Percentiles rank a stretch among this genome's conserved stretches.
Evolutionary conservation across 2,113 vertebrate genomes (phyloP).

Genomic region (Lynx canadensis): DNA sequence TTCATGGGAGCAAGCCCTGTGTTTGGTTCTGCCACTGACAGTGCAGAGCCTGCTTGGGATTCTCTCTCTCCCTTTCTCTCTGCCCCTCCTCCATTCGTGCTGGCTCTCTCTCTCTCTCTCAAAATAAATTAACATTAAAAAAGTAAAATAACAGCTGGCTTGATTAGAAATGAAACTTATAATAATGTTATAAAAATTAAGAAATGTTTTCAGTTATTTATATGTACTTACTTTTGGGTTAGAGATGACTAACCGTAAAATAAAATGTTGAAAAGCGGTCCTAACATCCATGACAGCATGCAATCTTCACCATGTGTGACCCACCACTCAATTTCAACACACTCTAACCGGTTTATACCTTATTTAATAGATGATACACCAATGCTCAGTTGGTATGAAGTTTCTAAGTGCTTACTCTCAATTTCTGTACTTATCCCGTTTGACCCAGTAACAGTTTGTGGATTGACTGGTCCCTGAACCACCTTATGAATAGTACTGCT

Average conservation of each 20-base stretch:
- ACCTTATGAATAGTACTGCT: neutral
- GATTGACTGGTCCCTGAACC: neutral
- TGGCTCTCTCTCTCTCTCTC: no score
- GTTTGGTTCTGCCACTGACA: no score
- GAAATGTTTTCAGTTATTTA: slow-evolving; percentile 9
- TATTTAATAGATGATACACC: neutral
- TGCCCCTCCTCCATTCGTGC: no score
- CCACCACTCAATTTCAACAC: neutral
- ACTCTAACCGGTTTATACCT: neutral
- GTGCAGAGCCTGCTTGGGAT: no score
- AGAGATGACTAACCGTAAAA: neutral
- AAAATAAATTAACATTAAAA: neutral
- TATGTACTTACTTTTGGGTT: neutral
- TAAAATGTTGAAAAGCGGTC: neutral
- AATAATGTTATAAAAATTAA: neutral
- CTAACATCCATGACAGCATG: neutral
- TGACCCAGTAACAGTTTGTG: neutral
- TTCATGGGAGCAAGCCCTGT: no score
- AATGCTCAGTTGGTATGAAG: neutral
- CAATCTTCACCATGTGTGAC: neutral
- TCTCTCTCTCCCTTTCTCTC: no score
- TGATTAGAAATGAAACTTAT: neutral
- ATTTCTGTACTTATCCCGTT: neutral
- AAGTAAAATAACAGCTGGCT: neutral
- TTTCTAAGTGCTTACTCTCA: neutral